phyloP scores from a whole-genome alignment of 2,888 invertebrate genomes.

The Neelides folsomi region DNA sequence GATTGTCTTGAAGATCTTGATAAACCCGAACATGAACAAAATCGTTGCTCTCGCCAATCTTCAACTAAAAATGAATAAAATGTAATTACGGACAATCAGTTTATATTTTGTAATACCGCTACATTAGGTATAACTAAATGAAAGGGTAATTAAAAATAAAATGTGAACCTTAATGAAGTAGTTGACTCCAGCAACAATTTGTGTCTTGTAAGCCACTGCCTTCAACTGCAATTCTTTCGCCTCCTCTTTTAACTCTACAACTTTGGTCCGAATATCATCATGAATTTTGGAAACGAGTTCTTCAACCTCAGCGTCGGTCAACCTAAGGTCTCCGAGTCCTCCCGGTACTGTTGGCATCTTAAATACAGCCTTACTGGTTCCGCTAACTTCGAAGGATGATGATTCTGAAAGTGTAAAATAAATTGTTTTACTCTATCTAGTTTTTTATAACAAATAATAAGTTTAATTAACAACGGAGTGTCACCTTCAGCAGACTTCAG shows the following conservation, averaged over 20 bases:
- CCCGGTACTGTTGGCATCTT: conserved; percentile 8
- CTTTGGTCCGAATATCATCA: conserved; percentile 31
- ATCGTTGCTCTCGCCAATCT: conserved; percentile 30
- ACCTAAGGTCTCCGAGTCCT: conserved; percentile 19
- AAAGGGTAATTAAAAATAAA: background rate
- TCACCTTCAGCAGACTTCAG: too few relatives aligned
- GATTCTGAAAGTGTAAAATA: too few relatives aligned
- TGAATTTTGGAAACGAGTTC: conserved; percentile 29
- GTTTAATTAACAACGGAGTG: too few relatives aligned
- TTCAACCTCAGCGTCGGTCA: conserved; percentile 20
- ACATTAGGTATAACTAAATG: background rate
- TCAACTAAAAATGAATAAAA: conserved; percentile 27
- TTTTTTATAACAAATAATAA: too few relatives aligned
- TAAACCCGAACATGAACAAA: conserved; percentile 37
- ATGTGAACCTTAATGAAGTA: conserved; percentile 37
- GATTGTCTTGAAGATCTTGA: conserved; percentile 34
- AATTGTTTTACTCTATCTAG: too few relatives aligned
- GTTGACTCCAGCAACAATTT: conserved; percentile 39
- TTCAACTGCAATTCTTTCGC: conserved; percentile 13
- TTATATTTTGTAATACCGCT: background rate
- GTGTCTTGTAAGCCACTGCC: conserved; percentile 35
- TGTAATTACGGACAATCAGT: too few relatives aligned
- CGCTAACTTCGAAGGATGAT: too few relatives aligned
- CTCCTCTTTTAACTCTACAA: conserved; percentile 15
- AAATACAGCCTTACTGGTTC: too few relatives aligned